Percentiles rank a stretch among this genome's conserved stretches.
Conservation (phyloP, 1,140 invertebrate species). For the Pogonognathellus flavescens region DNA sequence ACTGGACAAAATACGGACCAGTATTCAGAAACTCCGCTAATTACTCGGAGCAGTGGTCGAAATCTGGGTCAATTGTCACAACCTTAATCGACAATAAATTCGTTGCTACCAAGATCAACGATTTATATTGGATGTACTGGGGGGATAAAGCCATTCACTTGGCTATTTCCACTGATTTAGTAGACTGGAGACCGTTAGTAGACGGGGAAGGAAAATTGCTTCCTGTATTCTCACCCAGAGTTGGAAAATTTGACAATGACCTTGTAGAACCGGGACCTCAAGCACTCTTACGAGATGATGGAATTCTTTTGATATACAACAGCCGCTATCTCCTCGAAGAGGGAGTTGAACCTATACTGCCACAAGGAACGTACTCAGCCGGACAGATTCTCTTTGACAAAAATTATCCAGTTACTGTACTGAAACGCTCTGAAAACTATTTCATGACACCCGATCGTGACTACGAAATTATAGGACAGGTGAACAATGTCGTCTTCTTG, state of each 20-base stretch:
- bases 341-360: constrained; percentile 51
- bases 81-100: constrained; percentile 29
- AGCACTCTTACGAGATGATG: constrained; percentile 57
- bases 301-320: constrained; percentile 64
- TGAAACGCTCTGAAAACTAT: constrained; percentile 52
- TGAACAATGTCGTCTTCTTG: constrained; percentile 64
- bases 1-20: constrained; percentile 64
- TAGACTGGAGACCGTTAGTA: constrained; percentile 58
- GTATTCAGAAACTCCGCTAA: constrained; percentile 47
- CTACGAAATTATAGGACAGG: constrained; percentile 63
- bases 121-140: constrained; percentile 64
- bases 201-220: constrained; percentile 15
- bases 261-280: constrained; percentile 66
- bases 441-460: constrained; percentile 63
- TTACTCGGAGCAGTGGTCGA: constrained; percentile 60
- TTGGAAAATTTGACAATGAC: constrained; percentile 60
- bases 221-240: constrained; percentile 56
- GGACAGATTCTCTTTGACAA: constrained; percentile 58
- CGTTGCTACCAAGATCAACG: constrained; percentile 61
- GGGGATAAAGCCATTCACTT: constrained; percentile 59
- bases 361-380: constrained; percentile 61
- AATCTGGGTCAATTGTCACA: constrained; percentile 62
- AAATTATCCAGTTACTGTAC: not conserved
- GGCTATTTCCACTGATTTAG: constrained; percentile 56
- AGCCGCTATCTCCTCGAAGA: constrained; percentile 29